Evolutionary conservation across 1,140 invertebrate genomes (phyloP).

Genomic region (Drosophila sechellia): DNA sequence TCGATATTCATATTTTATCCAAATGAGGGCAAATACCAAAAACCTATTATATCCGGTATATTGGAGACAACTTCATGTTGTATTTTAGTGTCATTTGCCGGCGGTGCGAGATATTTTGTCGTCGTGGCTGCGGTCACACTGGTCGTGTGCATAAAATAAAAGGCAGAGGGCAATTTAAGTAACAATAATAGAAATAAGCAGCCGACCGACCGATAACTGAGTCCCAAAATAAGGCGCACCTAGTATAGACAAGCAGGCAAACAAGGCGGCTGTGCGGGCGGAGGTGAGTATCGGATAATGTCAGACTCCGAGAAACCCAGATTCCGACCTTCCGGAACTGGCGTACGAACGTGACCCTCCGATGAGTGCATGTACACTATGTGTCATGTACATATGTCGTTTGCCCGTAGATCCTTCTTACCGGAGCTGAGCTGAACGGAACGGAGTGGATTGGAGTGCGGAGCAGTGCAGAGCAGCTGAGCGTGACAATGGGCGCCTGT

Average conservation of each 20-base stretch:
- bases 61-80: neutral
- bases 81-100: constrained; percentile 5
- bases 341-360: constrained; percentile 21
- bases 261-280: constrained; percentile 44
- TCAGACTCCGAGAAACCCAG: neutral
- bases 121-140: constrained; percentile 21
- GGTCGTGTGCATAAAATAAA: constrained; percentile 25
- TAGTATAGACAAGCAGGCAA: constrained; percentile 33
- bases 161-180: constrained; percentile 12
- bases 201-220: constrained; percentile 28
- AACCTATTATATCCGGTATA: neutral
- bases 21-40: neutral
- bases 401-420: constrained; percentile 28
- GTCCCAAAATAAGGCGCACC: constrained; percentile 29
- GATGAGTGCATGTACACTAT: neutral
- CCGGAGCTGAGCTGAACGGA: constrained; percentile 6
- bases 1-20: neutral
- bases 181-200: constrained; percentile 46
- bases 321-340: constrained; percentile 30
- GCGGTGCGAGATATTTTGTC: neutral
- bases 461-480: constrained; percentile 1
- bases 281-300: constrained; percentile 30
- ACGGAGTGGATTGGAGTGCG: neutral
- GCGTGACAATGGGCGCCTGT: constrained; percentile 90
- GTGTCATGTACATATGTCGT: constrained; percentile 2